Percentiles rank a stretch among this genome's conserved stretches.
phyloP scores from a whole-genome alignment of 2,888 invertebrate genomes.

The Apodemia mormo region DNA sequence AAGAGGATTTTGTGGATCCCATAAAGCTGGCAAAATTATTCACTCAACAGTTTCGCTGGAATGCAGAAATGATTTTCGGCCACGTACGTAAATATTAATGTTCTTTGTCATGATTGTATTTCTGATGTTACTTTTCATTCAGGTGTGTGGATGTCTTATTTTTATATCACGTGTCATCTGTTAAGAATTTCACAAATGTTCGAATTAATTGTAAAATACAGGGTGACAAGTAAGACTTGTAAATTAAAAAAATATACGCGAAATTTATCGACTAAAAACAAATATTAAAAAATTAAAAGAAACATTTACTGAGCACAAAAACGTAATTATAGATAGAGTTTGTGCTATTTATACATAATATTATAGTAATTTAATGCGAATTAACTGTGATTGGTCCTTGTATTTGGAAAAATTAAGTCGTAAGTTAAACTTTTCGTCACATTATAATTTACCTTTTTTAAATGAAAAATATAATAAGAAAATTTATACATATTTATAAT shows the following conservation, averaged over 20 bases:
- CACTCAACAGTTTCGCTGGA: constrained; percentile 48
- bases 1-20: constrained; percentile 45
- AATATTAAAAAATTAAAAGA: background rate
- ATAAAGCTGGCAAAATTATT: constrained; percentile 45
- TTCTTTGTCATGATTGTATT: background rate
- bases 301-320: no score
- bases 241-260: background rate
- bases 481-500: background rate
- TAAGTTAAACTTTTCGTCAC: background rate
- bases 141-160: background rate
- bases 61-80: constrained; percentile 41
- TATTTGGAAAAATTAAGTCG: background rate
- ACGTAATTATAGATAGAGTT: background rate
- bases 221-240: constrained; percentile 8
- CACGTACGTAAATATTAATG: constrained; percentile 22
- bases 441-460: background rate
- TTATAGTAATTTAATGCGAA: background rate
- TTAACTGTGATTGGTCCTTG: constrained; percentile 5
- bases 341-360: background rate
- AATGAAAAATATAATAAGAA: background rate
- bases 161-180: background rate
- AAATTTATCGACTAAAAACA: background rate
- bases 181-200: background rate
- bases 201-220: constrained; percentile 1
- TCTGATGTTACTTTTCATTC: background rate